Evolutionary conservation across 2,888 invertebrate genomes (phyloP), one percentile per base, ranked within the genome.

Genomic region (Zhuqinia jingwanae): DNA sequence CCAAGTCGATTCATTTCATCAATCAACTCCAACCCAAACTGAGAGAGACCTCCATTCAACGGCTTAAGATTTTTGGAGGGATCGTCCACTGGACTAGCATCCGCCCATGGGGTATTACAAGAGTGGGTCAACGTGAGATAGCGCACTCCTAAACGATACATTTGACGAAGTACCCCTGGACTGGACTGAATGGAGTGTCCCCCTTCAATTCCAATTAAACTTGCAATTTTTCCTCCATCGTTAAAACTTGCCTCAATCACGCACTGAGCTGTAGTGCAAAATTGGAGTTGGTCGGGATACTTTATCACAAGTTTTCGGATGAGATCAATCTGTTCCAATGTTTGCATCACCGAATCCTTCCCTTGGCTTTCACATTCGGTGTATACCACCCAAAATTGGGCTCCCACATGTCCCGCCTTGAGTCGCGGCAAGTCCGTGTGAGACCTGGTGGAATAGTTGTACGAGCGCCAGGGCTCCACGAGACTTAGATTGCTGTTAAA

Each of bases 111-210:
- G 78, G 96, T 97, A 93, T 97, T 96, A 92, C 98, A 98, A 91
- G 96, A 96, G 93, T 98, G 97, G 75, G 97, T 97, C 88, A 98
- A 94, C 60, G 97, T 97, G 92, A 98, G 95, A 92, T 97, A 97
- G 73, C 96, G 93, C 81, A 96, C 97, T 63, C 98, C 98, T 77
- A 98, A 94, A 89, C 96, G 96, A 92, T 98, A 97, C 93, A 97
- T 96, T 91, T 96, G 96, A 89, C 98, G 94, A 87, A 98, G 94
- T 79, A 97, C 96, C 22, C 96, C 97, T 91, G 98, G 93, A 56
- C 97, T 97, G 92, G 96, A 97, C 90, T 97, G 97, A 79, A 98
- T 95, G 47, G 96, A 96, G 92, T 98, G 98, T 11, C 98, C 98
- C 47, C 98, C 97, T 93, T 98, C 98, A 63, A 98, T 95, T 45